Base-by-base conservation (phyloP, 1,140 invertebrate genomes). In the Leptinotarsa defecta region DNA sequence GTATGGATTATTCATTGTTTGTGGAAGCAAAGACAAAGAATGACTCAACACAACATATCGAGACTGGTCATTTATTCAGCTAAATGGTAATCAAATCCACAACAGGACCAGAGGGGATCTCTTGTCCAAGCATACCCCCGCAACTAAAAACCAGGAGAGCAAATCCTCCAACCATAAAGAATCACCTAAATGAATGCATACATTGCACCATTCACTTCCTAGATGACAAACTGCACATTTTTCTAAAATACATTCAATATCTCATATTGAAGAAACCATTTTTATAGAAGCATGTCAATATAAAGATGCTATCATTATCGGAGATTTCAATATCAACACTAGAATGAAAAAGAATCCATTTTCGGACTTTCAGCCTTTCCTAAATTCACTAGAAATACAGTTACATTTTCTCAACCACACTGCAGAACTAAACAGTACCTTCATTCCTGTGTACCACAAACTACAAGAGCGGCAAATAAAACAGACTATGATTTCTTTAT, bases 91-190 rank as follows among this genome's bases (percentile, higher is more conserved):
- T 27, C 13, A 15, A 24, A 27, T 57, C 17, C 48, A 69, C 15
- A 67, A 74, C 24, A 68, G 24, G 4, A 74, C 67, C 19, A 69
- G 65, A 74, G 73, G 65, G 73, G 49, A 69, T 67, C 57, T 69
- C 19, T 68, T 13, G 67, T 74, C 13, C 19, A 74, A 69, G 48
- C 48, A 20, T 4, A 74, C 22, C n/a, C 73, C 68, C 3, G 20
- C 20, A 4, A 13, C 20, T 74, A 13, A 48, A 74, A 52, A 24
- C 43, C 13, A 48, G 65, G 13, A 74, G 69, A 63, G 73, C 43
- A 52, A 74, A 74, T 48, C 8, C 73, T 48, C 73, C 73, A 74
- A 8, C 20, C 19, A 69, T 74, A 17, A 74, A 74, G 19, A 69
- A 74, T 48, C 65, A 24, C 17, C 22, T 27, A 4, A 69, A 74